Conservation (phyloP, 2,888 invertebrate genomes). For the Strigamia transsilvanica region DNA sequence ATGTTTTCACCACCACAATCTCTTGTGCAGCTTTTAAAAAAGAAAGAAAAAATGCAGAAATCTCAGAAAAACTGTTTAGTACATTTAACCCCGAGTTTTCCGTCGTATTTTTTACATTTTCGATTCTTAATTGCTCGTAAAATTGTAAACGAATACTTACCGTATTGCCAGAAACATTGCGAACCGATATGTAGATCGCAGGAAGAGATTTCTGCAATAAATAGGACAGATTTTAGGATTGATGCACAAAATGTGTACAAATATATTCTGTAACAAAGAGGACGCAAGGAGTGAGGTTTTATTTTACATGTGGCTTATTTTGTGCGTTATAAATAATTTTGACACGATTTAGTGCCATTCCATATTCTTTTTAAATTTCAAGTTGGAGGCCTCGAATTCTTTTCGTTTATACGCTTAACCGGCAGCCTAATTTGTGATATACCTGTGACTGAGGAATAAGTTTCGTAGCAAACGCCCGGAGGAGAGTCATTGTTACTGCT, state of each 20-base stretch:
- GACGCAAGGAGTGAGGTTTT: background rate
- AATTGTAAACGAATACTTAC: slow-evolving; percentile 41
- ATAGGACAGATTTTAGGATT: slow-evolving; percentile 54
- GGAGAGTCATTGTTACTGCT: slow-evolving; percentile 57
- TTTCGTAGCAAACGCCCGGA: slow-evolving; percentile 57
- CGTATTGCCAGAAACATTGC: slow-evolving; percentile 62
- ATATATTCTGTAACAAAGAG: no score
- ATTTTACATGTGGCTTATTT: background rate
- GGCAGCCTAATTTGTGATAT: background rate
- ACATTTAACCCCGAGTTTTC: background rate
- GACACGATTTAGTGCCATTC: no score
- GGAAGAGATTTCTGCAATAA: slow-evolving; percentile 73
- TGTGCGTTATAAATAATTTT: no score
- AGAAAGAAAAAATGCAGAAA: slow-evolving; percentile 3
- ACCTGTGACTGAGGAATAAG: slow-evolving; percentile 57
- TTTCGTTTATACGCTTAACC: no score
- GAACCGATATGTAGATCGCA: slow-evolving; percentile 70
- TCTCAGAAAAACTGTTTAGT: background rate
- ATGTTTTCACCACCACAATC: slow-evolving; percentile 5
- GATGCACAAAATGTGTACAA: no score
- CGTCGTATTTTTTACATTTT: background rate
- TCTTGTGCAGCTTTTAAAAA: slow-evolving; percentile 27
- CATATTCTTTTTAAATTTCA: no score
- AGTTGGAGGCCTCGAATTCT: no score
- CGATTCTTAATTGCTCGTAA: background rate